These are phyloP conservation scores for Lepilemur septentrionalis DNA, from an alignment of 2,797 vertebrate genomes.

Conservation along the genomic window DNA sequence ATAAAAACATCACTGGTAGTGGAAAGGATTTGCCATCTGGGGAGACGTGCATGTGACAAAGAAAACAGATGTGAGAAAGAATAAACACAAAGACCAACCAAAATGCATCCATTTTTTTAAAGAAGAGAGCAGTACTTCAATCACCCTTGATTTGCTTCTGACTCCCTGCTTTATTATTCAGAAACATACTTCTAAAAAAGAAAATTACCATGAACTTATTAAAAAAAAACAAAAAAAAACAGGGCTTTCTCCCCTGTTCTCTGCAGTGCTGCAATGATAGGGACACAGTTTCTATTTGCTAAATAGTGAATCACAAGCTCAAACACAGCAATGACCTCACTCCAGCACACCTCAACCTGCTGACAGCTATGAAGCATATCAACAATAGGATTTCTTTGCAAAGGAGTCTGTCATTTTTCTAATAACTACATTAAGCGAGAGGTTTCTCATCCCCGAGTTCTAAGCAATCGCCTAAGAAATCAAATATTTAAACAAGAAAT, in stretches of 20 bases:
- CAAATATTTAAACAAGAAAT: constrained; percentile 69
- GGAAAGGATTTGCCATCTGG: neutral
- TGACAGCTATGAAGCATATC: constrained; percentile 57
- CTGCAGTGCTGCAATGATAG: neutral
- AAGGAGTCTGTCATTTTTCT: constrained; percentile 47
- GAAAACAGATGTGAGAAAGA: constrained; percentile 29
- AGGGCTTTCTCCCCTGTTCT: constrained; percentile 24
- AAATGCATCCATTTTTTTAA: neutral
- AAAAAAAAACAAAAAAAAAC: neutral
- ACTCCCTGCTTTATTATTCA: neutral
- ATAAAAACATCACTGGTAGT: neutral
- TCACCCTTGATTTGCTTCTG: constrained; percentile 40
- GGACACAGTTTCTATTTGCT: constrained; percentile 66
- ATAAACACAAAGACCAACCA: neutral
- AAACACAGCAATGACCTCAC: constrained; percentile 27
- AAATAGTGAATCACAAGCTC: constrained; percentile 47
- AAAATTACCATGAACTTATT: constrained; percentile 38
- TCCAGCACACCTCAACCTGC: neutral
- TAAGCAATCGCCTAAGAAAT: constrained; percentile 46
- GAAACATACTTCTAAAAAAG: neutral
- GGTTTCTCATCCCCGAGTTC: constrained; percentile 46
- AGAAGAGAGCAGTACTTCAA: neutral
- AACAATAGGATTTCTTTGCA: constrained; percentile 65
- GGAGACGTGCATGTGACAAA: neutral
- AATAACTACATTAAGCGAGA: constrained; percentile 48